phyloP scores from a whole-genome alignment of 2,888 invertebrate species.

The Caenorhabditis angaria region DNA sequence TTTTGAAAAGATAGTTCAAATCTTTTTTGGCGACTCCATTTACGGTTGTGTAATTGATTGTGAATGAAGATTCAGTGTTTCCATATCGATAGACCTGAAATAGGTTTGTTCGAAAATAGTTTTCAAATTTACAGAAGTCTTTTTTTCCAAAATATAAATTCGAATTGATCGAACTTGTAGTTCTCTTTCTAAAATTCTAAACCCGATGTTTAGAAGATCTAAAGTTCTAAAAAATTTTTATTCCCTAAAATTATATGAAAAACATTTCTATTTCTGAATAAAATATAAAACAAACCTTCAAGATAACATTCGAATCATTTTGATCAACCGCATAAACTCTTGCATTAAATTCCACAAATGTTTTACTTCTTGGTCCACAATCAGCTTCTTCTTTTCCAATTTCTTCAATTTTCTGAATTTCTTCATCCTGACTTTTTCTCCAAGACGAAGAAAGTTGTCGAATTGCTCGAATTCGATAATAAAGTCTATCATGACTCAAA shows the following conservation, averaged over 20 bases:
- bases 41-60: constrained; percentile 76
- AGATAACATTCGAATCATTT: too few species aligned
- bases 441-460: constrained; percentile 54
- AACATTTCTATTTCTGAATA: too few species aligned
- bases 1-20: constrained; percentile 75
- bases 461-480: constrained; percentile 77
- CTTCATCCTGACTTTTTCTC: constrained; percentile 51
- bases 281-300: too few species aligned
- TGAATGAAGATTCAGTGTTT: constrained; percentile 35
- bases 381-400: constrained; percentile 17
- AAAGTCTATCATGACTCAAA: constrained; percentile 75
- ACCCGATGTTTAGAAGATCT: too few species aligned
- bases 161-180: too few species aligned
- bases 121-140: constrained; percentile 2
- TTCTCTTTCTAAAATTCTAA: too few species aligned
- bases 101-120: constrained; percentile 1
- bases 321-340: too few species aligned
- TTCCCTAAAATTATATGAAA: too few species aligned
- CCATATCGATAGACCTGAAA: constrained; percentile 58
- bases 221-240: too few species aligned
- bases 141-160: background rate
- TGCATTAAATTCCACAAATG: too few species aligned
- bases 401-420: constrained; percentile 40
- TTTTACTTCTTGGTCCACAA: constrained; percentile 21
- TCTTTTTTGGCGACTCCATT: constrained; percentile 77